Evolutionary conservation across 1,140 invertebrate genomes (phyloP).

Genomic region (Orchestia grillus): DNA sequence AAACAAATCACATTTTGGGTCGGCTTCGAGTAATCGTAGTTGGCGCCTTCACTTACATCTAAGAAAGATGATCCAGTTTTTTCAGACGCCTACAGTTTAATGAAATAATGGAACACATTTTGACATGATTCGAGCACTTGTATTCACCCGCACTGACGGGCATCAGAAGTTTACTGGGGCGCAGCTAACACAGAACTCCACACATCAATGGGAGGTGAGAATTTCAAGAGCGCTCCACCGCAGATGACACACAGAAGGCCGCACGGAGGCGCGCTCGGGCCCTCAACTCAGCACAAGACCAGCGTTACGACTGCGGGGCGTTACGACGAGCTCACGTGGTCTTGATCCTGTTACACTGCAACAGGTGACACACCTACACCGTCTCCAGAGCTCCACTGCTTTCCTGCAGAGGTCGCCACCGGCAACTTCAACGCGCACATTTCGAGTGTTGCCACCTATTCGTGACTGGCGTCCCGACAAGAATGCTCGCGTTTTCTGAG

Average conservation of each 20-base stretch:
- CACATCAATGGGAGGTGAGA: not conserved
- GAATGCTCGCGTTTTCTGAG: not conserved
- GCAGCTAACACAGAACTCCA: not conserved
- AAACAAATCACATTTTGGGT: not conserved
- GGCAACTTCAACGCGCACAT: not conserved
- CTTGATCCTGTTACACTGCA: conserved; percentile 24
- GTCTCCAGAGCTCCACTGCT: not conserved
- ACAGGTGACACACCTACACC: conserved; percentile 43
- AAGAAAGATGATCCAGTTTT: not conserved
- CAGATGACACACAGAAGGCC: not conserved
- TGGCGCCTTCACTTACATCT: not conserved
- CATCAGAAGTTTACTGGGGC: too few species aligned
- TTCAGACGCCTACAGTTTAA: not conserved
- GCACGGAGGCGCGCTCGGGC: not conserved
- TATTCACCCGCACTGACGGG: not conserved
- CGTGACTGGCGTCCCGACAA: not conserved
- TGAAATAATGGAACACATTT: not conserved
- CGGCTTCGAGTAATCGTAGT: not conserved
- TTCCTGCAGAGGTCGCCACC: not conserved
- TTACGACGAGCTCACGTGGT: conserved; percentile 25
- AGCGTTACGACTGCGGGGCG: conserved; percentile 30
- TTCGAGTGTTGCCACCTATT: not conserved
- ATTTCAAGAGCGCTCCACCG: not conserved
- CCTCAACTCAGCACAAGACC: not conserved
- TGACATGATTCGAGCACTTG: not conserved